A percentile compares a stretch with the other conserved stretches of the same genome.
Conservation (phyloP, 2,113 vertebrate genomes). For the Meriones unguiculatus region DNA sequence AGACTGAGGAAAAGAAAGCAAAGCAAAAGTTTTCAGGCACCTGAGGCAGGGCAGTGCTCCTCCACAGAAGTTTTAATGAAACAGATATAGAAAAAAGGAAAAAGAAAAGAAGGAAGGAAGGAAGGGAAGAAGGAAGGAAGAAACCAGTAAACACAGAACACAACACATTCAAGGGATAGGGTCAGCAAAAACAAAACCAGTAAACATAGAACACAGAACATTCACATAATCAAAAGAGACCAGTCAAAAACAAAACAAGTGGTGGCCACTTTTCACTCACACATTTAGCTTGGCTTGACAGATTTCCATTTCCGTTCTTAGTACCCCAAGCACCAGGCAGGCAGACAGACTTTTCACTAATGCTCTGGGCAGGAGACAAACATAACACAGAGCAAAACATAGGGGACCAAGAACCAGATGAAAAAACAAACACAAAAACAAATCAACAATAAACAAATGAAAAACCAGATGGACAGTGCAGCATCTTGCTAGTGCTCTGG, state of each 20-base stretch:
- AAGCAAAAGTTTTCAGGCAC: background rate
- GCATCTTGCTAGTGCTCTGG: background rate
- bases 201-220: background rate
- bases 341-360: background rate
- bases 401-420: background rate
- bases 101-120: accelerated
- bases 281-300: background rate
- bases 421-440: background rate
- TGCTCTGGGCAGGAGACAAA: background rate
- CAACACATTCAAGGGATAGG: background rate
- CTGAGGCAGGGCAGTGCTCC: background rate
- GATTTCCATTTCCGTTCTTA: background rate
- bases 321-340: background rate
- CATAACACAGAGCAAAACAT: background rate
- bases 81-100: background rate
- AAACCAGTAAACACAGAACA: background rate
- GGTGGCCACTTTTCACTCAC: background rate
- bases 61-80: background rate
- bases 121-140: background rate
- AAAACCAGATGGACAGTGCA: background rate
- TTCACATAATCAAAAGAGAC: background rate
- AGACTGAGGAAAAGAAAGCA: background rate
- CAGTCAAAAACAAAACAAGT: background rate
- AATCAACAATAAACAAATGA: background rate
- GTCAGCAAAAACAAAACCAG: background rate